Base-by-base conservation (phyloP, 92 coral and sea anemone genomes). In the Epizoanthus ramosus region DNA sequence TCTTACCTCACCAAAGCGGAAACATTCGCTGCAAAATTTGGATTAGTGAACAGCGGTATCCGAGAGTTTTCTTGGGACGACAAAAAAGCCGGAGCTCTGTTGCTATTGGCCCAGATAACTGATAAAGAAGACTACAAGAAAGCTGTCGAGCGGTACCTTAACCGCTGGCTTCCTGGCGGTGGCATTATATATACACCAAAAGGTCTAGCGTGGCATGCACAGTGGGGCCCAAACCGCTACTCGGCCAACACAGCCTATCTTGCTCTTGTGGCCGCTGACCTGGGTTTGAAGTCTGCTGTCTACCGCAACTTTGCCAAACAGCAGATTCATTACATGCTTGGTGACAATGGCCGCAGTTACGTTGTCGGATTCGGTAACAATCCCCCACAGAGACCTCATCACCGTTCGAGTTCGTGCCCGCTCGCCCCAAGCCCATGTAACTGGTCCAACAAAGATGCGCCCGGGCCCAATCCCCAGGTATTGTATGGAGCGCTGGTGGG, bases 171-270 rank as follows among this genome's bases (percentile, higher is more conserved):
- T 33, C 98, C 93, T 3, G 92, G 93, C 0, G 89, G 87, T 12
- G 90, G 87, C 9, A 86, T 89, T 54, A 21, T 45, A 17, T 91
- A 94, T 83, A 94, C 98, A 4, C 98, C 92, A 8, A 94, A 94
- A 84, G 98, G 98, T 31, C 87, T 94, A 8, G 95, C 98, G 18
- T 94, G 98, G 98, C 87, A 93, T n/a, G 88, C 64, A 74, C 68
- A 85, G 79, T 94, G 95, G 98, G 95, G 98, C 64, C 81, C 95
- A 52, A 94, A 89, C 84, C 93, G 98, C 37, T 94, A 94, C 90
- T 60, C 98, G 58, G 98, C 95, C 60, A 94, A 94, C 88, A 88
- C 93, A 19, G 98, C 98, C 14, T 94, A 92, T 86, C 84, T 94
- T 64, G 98, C 98, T 2, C 89, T 94, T 17, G 79, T 94, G 8